Percentiles rank a stretch among this genome's conserved stretches.
Evolutionary conservation across 2,113 vertebrate species (phyloP).

Genomic region (Callithrix jacchus): DNA sequence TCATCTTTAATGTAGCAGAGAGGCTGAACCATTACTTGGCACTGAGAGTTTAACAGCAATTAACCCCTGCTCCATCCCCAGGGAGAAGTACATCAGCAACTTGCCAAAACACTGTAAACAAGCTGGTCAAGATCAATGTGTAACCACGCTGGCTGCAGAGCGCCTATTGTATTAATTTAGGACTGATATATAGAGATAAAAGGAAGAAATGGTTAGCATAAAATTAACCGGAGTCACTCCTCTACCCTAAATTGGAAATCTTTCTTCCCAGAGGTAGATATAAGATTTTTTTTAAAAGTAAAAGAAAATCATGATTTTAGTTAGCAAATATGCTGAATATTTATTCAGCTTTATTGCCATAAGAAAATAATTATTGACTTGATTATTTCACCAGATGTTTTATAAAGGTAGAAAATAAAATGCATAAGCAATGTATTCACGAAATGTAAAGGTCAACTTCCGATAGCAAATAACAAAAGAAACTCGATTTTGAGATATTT

Average conservation of each 20-base stretch:
- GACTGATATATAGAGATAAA: slow-evolving; percentile 74
- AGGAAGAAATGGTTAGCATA: slow-evolving; percentile 64
- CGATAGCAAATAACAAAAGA: slow-evolving; percentile 44
- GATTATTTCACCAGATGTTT: slow-evolving; percentile 23
- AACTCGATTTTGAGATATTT: neutral
- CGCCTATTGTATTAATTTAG: slow-evolving; percentile 86
- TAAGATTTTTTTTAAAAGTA: neutral
- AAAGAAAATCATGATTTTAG: neutral
- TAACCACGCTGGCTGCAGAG: slow-evolving; percentile 80
- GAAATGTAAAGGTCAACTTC: slow-evolving; percentile 51
- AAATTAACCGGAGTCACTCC: slow-evolving; percentile 78
- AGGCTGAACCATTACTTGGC: slow-evolving; percentile 89
- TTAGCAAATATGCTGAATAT: neutral
- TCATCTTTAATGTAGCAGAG: slow-evolving; percentile 91
- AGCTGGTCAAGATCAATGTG: slow-evolving; percentile 88
- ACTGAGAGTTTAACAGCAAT: slow-evolving; percentile 93
- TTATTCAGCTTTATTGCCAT: slow-evolving; percentile 36
- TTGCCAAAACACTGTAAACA: slow-evolving; percentile 93
- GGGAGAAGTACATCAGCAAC: slow-evolving; percentile 90
- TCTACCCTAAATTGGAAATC: slow-evolving; percentile 52
- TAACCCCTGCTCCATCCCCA: slow-evolving; percentile 90
- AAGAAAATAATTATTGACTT: slow-evolving; percentile 64
- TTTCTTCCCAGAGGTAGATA: slow-evolving; percentile 52
- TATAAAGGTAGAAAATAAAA: slow-evolving; percentile 43
- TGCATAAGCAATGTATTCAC: slow-evolving; percentile 20